Evolutionary conservation across 2,113 vertebrate species (phyloP).

Genomic region (Brachyhypopomus occidentalis): DNA sequence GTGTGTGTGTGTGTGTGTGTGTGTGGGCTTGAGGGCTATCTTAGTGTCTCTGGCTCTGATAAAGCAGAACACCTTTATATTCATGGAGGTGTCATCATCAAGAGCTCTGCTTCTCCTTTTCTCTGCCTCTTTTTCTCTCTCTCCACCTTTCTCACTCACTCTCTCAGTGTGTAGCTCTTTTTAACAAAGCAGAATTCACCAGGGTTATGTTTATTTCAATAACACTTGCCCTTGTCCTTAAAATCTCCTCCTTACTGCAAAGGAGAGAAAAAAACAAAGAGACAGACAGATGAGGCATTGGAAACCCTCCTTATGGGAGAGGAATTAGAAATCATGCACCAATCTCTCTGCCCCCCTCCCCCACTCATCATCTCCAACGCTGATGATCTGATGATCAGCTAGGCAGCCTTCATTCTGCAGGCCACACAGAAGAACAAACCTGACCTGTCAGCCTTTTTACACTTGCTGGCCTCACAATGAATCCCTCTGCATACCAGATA

Average conservation of each 20-base stretch:
- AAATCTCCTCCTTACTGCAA: constrained; percentile 24
- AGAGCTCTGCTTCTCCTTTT: constrained; percentile 64
- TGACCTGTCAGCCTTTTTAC: constrained; percentile 14
- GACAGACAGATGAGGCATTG: constrained; percentile 55
- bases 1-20: constrained; percentile 56
- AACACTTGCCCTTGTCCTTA: constrained; percentile 74
- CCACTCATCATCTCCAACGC: no score
- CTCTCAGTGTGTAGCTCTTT: constrained; percentile 11
- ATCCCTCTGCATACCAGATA: background rate
- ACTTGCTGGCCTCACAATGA: background rate
- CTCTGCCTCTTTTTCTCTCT: background rate
- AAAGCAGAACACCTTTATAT: constrained; percentile 77
- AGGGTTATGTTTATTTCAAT: constrained; percentile 74
- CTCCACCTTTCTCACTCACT: background rate
- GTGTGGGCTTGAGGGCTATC: constrained; percentile 74
- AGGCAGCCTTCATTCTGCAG: constrained; percentile 52
- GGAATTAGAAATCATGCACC: constrained; percentile 61
- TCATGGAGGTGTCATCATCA: constrained; percentile 70
- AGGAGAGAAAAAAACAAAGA: constrained; percentile 41
- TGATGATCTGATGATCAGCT: no score
- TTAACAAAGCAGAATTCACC: constrained; percentile 65
- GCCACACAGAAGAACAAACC: background rate
- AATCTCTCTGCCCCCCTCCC: no score
- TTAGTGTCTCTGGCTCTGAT: constrained; percentile 72
- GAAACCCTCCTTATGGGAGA: constrained; percentile 65